Percentiles rank a stretch among this genome's conserved stretches.
Conservation (phyloP, 1,140 invertebrate genomes). For the Pogonus chalceus region DNA sequence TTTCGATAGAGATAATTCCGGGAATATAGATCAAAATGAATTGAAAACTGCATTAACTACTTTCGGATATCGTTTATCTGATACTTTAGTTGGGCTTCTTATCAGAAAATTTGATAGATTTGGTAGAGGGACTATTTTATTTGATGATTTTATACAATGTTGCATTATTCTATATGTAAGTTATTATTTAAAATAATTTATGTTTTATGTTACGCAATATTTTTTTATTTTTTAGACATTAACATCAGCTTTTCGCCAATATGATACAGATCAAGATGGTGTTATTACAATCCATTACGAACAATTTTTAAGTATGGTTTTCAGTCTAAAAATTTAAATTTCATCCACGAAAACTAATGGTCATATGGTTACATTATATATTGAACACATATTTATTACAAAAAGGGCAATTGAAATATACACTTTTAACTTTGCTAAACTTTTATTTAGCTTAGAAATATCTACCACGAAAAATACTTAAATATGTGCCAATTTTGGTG, state of each 20-base stretch:
- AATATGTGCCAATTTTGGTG: no score
- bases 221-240: slow-evolving; percentile 64
- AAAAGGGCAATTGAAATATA: no score
- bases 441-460: no score
- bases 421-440: no score
- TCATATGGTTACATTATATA: no score
- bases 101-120: slow-evolving; percentile 89
- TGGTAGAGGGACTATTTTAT: slow-evolving; percentile 82
- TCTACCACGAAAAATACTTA: no score
- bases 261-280: slow-evolving; percentile 90
- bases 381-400: no score
- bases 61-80: slow-evolving; percentile 90
- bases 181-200: slow-evolving; percentile 22
- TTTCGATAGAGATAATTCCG: slow-evolving; percentile 90
- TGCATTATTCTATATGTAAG: slow-evolving; percentile 88
- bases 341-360: no score
- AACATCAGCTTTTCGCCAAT: slow-evolving; percentile 77
- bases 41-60: slow-evolving; percentile 79
- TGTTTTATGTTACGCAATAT: slow-evolving; percentile 11
- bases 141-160: slow-evolving; percentile 98
- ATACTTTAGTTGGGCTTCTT: slow-evolving; percentile 69
- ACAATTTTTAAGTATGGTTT: slow-evolving; percentile 93
- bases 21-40: slow-evolving; percentile 90
- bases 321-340: slow-evolving; percentile 76
- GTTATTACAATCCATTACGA: slow-evolving; percentile 95